Evolutionary conservation across 2,113 vertebrate genomes (phyloP).

Genomic region (Dasyurus viverrinus): DNA sequence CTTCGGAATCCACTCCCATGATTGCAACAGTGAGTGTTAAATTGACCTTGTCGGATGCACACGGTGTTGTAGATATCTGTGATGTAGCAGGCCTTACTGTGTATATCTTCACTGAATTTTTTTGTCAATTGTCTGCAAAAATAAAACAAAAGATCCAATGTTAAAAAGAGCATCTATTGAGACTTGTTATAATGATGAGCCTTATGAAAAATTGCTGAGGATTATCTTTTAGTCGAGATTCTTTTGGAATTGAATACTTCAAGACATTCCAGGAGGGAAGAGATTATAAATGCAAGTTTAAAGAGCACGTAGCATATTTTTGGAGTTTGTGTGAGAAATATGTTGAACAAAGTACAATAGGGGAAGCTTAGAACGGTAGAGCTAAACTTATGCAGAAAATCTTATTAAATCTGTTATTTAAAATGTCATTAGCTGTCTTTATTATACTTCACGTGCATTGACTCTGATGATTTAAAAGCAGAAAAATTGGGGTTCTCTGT

Average conservation of each 20-base stretch:
- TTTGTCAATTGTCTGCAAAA: slow-evolving; percentile 59
- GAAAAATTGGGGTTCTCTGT: neutral
- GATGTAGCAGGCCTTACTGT: slow-evolving; percentile 39
- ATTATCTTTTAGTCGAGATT: slow-evolving; percentile 58
- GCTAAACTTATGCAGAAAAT: neutral
- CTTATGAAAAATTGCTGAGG: slow-evolving; percentile 50
- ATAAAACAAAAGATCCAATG: slow-evolving; percentile 34
- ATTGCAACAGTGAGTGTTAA: slow-evolving; percentile 49
- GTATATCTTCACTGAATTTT: slow-evolving; percentile 54
- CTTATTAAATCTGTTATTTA: neutral
- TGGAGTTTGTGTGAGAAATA: slow-evolving; percentile 56
- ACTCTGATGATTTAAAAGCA: neutral
- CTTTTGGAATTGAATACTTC: slow-evolving; percentile 58
- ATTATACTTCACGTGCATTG: neutral
- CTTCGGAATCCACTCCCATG: slow-evolving; percentile 40
- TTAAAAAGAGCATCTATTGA: slow-evolving; percentile 43
- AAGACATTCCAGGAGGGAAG: slow-evolving; percentile 55
- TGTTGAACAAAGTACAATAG: slow-evolving; percentile 60
- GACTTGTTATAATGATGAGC: slow-evolving; percentile 65
- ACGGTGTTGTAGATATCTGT: slow-evolving; percentile 43
- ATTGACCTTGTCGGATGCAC: slow-evolving; percentile 44
- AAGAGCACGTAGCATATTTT: slow-evolving; percentile 63
- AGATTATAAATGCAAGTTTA: slow-evolving; percentile 59
- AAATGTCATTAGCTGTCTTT: neutral
- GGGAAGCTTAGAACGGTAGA: slow-evolving; percentile 24